Evolutionary conservation across 2,888 invertebrate genomes (phyloP), one percentile per base, ranked within the genome.

Genomic region (Lottia scabra): DNA sequence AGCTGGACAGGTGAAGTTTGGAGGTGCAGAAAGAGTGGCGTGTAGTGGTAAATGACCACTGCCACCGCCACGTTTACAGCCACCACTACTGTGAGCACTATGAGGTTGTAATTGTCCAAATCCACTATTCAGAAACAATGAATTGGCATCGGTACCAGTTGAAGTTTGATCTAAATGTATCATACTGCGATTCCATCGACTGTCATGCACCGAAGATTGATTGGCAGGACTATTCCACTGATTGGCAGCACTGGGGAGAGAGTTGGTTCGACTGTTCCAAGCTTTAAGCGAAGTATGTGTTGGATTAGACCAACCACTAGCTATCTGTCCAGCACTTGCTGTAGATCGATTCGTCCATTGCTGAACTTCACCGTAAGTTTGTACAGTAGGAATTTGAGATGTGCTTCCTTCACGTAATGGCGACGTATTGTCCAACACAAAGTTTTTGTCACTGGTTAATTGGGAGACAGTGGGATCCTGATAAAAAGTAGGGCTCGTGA

Each of bases 21-120:
- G 81, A 27, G 89, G 88, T 15, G 87, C 88, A 15, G 88, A 88
- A 64, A 80, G 77, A 43, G 88, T 87, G 63, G 86, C 83, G 70
- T 88, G 87, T 23, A 89, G 80, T 15, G 86, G 82, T 38, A 84
- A 78, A 67, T 86, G 86, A 46, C 79, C 77, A 67, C 69, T 43
- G 2, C 23, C 56, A 56, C 56, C 23, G 10, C 19, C 19, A 56
- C 56, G 12, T 13, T 23, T 19, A 19, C 56, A n/a, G n/a, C n/a
- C 56, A 56, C 19, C n/a, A 12, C 19, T 23, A 19, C 56, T 23
- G 12, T 19, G 56, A 56, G 56, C 23, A 56, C 56, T 56, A 23
- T 56, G 19, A 19, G 56, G 19, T 56, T 56, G 56, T 23, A 56
- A 23, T 12, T 56, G 56, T 23, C 56, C 56, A 56, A 56, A 56